Evolutionary conservation across 2,113 vertebrate species (phyloP), one percentile per base, ranked within the genome.

Genomic region (Hippolais icterina): DNA sequence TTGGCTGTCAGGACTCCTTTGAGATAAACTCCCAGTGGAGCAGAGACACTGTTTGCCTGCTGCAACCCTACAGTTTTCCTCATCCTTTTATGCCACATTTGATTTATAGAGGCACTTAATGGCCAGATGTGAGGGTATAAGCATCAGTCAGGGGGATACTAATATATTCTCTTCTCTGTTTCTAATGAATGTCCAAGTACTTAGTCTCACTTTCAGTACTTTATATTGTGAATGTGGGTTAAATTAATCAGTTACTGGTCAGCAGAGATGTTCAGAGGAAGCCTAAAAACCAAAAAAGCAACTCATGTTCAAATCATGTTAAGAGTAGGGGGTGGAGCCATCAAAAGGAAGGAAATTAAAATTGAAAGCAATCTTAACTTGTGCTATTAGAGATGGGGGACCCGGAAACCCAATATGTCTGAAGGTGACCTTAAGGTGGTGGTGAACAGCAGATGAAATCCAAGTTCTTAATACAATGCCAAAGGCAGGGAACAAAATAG

Each of bases 281-380:
- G 35, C 56, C n/a, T 74, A 49, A 83, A 76, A 87, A 42, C 6
- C 20, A 28, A 70, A 79, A 91, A 77, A 87, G 7, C 31, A 60
- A 42, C 25, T 29, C 23, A 5, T 53, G 24, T 72, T 80, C 50
- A 71, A 87, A 82, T 94, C 57, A 87, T 2, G 2, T 84, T 82
- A 83, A 46, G 37, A 78, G 57, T 57, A n/a, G n/a, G 31, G 35
- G 37, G 72, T 69, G 69, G 79, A 95, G 81, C 49, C 92, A 94
- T 94, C 49, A 82, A 93, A 94, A 93, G 41, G 77, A 94, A 94
- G 83, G 80, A 96, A 96, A 96, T 93, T 65, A 96, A 93, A 93
- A 90, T 31, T 83, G 86, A 92, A 95, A 92, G 64, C 52, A 71
- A 68, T 77, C 56, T 90, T 83, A 81, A 93, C 17, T 86, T 2